Evolutionary conservation across 2,113 vertebrate genomes (phyloP).

Genomic region (Mungos mungo): DNA sequence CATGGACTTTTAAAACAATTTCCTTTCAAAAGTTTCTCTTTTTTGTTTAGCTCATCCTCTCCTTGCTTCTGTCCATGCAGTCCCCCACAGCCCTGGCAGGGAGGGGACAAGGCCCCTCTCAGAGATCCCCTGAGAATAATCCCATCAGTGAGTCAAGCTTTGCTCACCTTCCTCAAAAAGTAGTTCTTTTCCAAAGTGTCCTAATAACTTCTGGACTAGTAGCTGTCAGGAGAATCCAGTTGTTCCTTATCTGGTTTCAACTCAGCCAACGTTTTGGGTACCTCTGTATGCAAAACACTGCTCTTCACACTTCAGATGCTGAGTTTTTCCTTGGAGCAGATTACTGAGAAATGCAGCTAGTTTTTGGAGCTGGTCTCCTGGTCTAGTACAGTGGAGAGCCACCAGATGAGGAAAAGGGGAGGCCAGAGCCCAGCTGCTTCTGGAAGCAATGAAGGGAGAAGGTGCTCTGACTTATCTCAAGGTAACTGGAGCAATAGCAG

Average conservation of each 20-base stretch:
- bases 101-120: background rate
- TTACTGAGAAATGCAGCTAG: background rate
- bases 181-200: background rate
- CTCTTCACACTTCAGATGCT: background rate
- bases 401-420: no score
- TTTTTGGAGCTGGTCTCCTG: background rate
- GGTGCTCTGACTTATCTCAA: background rate
- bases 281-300: background rate
- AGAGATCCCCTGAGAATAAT: background rate
- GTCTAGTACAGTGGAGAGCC: no score
- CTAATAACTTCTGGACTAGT: background rate
- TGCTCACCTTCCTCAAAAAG: background rate
- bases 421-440: background rate
- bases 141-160: background rate
- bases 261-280: background rate
- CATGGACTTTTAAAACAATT: background rate
- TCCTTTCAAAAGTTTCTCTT: background rate
- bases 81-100: accelerated
- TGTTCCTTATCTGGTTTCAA: background rate
- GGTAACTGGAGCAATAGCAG: no score
- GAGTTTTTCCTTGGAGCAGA: background rate
- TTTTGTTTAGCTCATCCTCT: background rate
- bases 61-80: background rate
- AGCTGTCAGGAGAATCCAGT: background rate
- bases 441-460: background rate